Base-by-base conservation (phyloP, 2,888 invertebrate genomes). In the Mesoligia furuncula region DNA sequence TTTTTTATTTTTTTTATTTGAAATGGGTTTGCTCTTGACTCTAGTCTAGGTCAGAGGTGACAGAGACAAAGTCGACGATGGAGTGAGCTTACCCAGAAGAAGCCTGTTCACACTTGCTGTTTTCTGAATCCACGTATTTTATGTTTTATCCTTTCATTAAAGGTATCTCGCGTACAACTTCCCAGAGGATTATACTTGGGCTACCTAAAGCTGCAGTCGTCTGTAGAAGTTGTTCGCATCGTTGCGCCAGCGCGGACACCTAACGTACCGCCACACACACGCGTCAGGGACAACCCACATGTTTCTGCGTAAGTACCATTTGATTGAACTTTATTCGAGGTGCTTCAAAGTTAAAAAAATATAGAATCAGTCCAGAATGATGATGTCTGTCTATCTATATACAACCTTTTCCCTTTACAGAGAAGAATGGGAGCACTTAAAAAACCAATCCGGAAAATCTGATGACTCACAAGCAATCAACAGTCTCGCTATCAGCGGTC, bases 351-450 rank as follows among this genome's bases (percentile, higher is more conserved):
- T n/a, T n/a, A n/a, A n/a, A 57, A 57, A 57, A 62, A 20, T 6
- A 48, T n/a, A n/a, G 17, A 20, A 13, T 20, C 20, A 45, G 8
- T 20, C 20, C 9, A 57, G 2, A 67, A 13, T 27, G 4, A 15
- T 36, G 0, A 24, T 64, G 0, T 77, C 8, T 17, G 36, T 36
- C 6, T 31, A 17, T 17, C 6, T 13, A 24, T 61, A 36, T 20
- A 3, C 4, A 72, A 61, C 45, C 2, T 11, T 42, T n/a, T 84
- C 81, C 45, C 45, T 75, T 97, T 97, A 69, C 96, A 99, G 99
- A 45, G 99, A 99, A 93, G 99, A 99, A 95, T 99, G 99, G 99
- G 98, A 98, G 87, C 98, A 99, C 93, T 96, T 99, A 24, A 98
- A 98, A 91, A 97, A 97, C 39, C 97, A 97, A 84, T 94, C 96